Evolutionary conservation across 2,888 invertebrate species (phyloP).

Genomic region (Drosophila rubida): DNA sequence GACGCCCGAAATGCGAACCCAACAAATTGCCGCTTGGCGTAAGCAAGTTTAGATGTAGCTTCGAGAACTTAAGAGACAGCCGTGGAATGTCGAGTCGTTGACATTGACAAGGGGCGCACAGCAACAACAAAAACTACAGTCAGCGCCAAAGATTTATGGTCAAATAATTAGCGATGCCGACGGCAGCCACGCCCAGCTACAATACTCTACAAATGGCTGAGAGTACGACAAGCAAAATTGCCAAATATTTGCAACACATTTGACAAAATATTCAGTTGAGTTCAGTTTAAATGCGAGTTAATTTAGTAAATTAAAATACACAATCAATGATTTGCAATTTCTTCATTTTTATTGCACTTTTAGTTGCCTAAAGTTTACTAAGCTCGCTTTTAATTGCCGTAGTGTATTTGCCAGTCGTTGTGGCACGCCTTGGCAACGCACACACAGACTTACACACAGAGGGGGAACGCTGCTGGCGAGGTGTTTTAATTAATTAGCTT

Average conservation of each 20-base stretch:
- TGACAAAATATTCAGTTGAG: too few relatives aligned
- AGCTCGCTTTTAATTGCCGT: background rate
- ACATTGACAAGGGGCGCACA: constrained; percentile 60
- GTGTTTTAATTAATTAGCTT: constrained; percentile 80
- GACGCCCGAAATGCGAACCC: background rate
- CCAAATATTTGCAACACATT: too few relatives aligned
- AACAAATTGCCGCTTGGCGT: constrained; percentile 33
- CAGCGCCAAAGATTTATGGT: constrained; percentile 62
- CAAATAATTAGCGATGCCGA: constrained; percentile 63
- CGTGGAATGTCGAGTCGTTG: constrained; percentile 44
- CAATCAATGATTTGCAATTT: too few relatives aligned
- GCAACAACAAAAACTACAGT: constrained; percentile 31
- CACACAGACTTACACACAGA: background rate
- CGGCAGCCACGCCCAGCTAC: constrained; percentile 32
- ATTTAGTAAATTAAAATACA: too few relatives aligned
- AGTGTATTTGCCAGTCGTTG: background rate
- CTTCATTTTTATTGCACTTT: too few relatives aligned
- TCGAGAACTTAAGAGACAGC: constrained; percentile 30
- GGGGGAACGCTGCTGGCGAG: constrained; percentile 45
- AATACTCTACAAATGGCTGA: constrained; percentile 35
- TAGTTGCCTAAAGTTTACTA: too few relatives aligned
- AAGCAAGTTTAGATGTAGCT: constrained; percentile 45
- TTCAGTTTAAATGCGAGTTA: too few relatives aligned
- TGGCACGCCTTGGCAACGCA: background rate
- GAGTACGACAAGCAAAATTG: too few relatives aligned